These are phyloP conservation scores for Bursaphelenchus okinawaensis DNA, from an alignment of 2,888 invertebrate genomes.

Conservation along the genomic window DNA sequence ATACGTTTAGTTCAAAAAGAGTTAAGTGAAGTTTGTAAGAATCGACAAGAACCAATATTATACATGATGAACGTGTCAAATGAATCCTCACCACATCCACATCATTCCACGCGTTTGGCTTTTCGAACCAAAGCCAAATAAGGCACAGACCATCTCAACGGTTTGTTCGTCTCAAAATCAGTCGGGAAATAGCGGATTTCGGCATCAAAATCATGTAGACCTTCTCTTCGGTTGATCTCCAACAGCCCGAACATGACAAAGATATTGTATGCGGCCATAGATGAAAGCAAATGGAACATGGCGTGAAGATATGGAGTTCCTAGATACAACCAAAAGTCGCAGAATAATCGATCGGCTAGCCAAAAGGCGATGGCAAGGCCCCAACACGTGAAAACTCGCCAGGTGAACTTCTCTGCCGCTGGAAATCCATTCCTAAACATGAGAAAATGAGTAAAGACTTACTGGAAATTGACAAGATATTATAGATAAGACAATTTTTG, in stretches of 20 bases:
- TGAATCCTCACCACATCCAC: too few relatives aligned
- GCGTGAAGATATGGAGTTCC: constrained; percentile 55
- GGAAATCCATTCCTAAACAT: constrained; percentile 44
- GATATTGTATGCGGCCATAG: constrained; percentile 49
- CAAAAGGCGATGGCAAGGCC: constrained; percentile 45
- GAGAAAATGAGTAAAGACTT: too few relatives aligned
- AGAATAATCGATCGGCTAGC: constrained; percentile 51
- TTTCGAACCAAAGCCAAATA: constrained; percentile 17
- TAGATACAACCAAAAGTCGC: constrained; percentile 51
- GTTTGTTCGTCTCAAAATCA: constrained; percentile 6
- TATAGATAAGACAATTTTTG: neutral
- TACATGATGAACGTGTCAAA: too few relatives aligned
- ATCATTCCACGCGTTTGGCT: neutral
- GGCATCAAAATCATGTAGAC: constrained; percentile 40
- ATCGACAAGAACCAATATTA: too few relatives aligned
- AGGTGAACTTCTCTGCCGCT: constrained; percentile 42
- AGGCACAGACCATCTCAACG: constrained; percentile 18
- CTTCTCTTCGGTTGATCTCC: constrained; percentile 41
- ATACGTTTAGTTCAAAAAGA: too few relatives aligned
- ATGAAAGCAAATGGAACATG: constrained; percentile 49
- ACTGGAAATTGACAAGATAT: neutral
- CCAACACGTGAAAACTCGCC: constrained; percentile 47
- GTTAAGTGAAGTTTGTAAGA: too few relatives aligned
- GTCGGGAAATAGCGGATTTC: constrained; percentile 28
- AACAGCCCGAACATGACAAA: constrained; percentile 55